phyloP scores from a whole-genome alignment of 2,113 vertebrate genomes.

The Crotalus viridis region DNA sequence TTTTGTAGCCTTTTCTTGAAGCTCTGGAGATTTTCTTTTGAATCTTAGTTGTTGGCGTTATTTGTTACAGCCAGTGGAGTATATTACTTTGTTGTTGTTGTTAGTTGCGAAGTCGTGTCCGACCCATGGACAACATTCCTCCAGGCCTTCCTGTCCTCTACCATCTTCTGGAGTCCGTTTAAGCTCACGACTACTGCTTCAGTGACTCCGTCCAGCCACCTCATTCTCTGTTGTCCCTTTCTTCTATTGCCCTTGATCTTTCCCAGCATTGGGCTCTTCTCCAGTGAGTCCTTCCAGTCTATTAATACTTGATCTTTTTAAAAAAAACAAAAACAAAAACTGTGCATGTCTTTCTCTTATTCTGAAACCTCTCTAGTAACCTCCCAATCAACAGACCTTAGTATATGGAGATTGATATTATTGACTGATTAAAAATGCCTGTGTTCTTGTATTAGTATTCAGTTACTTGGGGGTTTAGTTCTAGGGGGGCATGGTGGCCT shows the following conservation, averaged over 20 bases:
- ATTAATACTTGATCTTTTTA: background rate
- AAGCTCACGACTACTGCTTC: too few relatives aligned
- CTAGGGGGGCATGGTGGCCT: background rate
- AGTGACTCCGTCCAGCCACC: too few relatives aligned
- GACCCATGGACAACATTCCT: too few relatives aligned
- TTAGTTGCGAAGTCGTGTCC: too few relatives aligned
- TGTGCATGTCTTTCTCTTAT: background rate
- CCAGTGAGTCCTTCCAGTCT: too few relatives aligned
- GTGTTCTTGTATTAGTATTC: background rate
- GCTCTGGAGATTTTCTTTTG: background rate
- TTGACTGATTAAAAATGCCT: background rate
- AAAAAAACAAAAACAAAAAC: background rate
- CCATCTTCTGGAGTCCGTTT: too few relatives aligned
- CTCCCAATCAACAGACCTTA: background rate
- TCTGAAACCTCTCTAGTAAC: background rate
- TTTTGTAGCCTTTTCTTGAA: background rate
- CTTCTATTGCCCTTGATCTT: too few relatives aligned
- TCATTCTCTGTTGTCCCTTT: too few relatives aligned
- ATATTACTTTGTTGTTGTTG: background rate
- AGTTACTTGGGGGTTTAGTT: background rate
- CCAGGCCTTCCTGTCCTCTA: too few relatives aligned
- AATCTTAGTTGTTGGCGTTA: background rate
- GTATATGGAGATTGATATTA: background rate
- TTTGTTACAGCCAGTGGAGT: background rate
- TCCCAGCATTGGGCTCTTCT: too few relatives aligned